Conservation (phyloP, 2,888 invertebrate species). For the Isoperla grammatica region DNA sequence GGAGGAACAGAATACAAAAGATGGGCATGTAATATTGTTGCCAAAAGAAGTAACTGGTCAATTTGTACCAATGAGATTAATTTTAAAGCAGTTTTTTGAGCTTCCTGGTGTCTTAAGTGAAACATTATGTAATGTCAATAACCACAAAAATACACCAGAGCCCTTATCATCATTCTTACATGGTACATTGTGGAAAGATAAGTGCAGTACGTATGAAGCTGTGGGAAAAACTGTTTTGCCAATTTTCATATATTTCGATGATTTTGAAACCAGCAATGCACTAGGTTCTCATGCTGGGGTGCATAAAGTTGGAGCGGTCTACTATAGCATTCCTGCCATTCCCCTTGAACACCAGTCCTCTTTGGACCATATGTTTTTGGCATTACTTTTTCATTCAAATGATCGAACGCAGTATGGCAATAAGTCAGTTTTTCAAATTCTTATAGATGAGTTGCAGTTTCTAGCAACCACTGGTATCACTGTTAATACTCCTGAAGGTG, state of each 20-base stretch:
- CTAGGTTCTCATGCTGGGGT: conserved; percentile 22
- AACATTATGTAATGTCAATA: not conserved
- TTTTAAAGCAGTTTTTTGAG: conserved; percentile 9
- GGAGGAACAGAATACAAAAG: not conserved
- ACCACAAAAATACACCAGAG: too few relatives aligned
- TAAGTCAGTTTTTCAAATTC: conserved; percentile 22
- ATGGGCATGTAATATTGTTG: too few relatives aligned
- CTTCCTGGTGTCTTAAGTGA: not conserved
- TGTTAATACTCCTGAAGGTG: conserved; percentile 19
- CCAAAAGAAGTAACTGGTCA: not conserved
- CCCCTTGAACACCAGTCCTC: conserved; percentile 24
- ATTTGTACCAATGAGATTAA: not conserved
- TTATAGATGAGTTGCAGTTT: conserved; percentile 28
- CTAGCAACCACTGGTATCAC: conserved; percentile 22
- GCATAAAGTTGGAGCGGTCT: conserved; percentile 25
- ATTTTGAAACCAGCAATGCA: conserved; percentile 3
- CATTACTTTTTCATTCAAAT: conserved; percentile 7
- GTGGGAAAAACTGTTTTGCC: not conserved
- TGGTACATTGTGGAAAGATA: too few relatives aligned
- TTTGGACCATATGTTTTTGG: conserved; percentile 18
- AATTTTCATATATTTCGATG: conserved; percentile 14
- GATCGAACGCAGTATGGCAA: conserved; percentile 21
- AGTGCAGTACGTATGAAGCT: not conserved
- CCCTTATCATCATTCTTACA: too few relatives aligned
- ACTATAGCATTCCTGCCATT: conserved; percentile 22